A percentile compares a stretch with the other conserved stretches of the same genome.
These are phyloP conservation scores for Bradypodion pumilum DNA, from an alignment of 2,797 vertebrate genomes.

Conservation along the genomic window DNA sequence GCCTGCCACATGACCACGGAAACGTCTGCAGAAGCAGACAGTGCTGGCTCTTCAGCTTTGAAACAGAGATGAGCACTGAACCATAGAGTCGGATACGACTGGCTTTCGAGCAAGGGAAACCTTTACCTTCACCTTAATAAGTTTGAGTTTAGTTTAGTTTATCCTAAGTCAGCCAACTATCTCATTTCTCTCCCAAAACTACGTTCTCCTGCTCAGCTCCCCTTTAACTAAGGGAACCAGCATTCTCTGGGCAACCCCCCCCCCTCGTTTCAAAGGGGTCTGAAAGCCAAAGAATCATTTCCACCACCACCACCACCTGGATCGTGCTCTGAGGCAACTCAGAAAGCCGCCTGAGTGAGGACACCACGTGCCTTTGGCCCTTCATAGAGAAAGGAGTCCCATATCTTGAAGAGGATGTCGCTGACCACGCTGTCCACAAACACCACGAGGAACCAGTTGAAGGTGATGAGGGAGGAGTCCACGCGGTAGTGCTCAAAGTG, in stretches of 20 bases:
- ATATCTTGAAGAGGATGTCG: conserved; percentile 96
- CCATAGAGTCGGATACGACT: too few relatives aligned
- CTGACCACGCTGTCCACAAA: conserved; percentile 98
- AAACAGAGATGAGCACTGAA: too few relatives aligned
- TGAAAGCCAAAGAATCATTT: not conserved
- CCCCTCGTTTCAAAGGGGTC: not conserved
- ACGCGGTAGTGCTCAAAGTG: conserved; percentile 95
- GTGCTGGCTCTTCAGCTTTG: too few relatives aligned
- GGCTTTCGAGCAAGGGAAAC: too few relatives aligned
- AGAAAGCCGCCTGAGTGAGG: too few relatives aligned
- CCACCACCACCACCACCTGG: too few relatives aligned
- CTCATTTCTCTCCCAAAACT: too few relatives aligned
- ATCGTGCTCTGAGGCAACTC: too few relatives aligned
- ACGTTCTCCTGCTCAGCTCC: not conserved
- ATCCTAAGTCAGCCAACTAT: not conserved
- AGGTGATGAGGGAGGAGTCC: conserved; percentile 97
- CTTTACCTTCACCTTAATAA: too few relatives aligned
- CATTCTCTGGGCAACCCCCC: not conserved
- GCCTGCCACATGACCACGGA: too few relatives aligned
- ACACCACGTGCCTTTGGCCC: conserved; percentile 88
- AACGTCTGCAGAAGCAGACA: too few relatives aligned
- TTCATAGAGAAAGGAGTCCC: conserved; percentile 97
- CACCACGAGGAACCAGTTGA: conserved; percentile 98
- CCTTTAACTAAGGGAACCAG: not conserved
- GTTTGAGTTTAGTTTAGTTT: not conserved